Conservation (phyloP, 1,140 invertebrate species). For the Drosophila tani region DNA sequence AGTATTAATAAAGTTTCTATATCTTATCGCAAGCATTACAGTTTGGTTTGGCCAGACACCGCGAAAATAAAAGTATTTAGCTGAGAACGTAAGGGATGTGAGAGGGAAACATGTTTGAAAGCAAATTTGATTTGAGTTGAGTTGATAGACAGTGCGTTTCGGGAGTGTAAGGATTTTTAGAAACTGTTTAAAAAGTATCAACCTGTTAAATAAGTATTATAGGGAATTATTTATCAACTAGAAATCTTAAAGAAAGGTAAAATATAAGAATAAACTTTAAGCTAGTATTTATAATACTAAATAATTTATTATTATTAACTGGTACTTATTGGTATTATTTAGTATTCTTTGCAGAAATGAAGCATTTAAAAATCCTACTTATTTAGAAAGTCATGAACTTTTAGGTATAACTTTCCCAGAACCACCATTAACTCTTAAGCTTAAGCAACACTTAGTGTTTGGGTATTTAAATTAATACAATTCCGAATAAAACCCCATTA, state of each 20-base stretch:
- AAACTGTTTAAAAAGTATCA: no score
- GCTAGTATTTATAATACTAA: no score
- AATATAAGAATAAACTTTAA: no score
- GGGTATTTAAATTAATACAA: background rate
- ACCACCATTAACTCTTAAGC: background rate
- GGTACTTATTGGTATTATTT: no score
- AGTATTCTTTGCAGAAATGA: no score
- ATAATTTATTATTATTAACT: no score
- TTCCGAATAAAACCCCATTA: background rate
- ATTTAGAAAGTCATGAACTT: background rate
- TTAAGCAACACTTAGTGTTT: background rate
- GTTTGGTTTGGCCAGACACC: slow-evolving; percentile 16
- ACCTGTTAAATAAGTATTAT: no score
- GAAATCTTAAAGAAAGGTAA: no score
- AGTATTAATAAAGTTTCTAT: slow-evolving; percentile 41
- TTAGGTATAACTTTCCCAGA: no score
- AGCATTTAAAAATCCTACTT: no score
- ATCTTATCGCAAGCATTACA: slow-evolving; percentile 41
- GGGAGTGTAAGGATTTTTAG: background rate
- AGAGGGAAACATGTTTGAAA: slow-evolving; percentile 8
- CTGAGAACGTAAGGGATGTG: slow-evolving; percentile 5
- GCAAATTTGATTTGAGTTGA: background rate
- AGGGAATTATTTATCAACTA: no score
- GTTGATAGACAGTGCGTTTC: background rate
- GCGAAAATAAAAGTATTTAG: slow-evolving; percentile 29